Evolutionary conservation across 2,888 invertebrate genomes (phyloP), one percentile per base, ranked within the genome.

Genomic region (Drosophila atroscutellata): DNA sequence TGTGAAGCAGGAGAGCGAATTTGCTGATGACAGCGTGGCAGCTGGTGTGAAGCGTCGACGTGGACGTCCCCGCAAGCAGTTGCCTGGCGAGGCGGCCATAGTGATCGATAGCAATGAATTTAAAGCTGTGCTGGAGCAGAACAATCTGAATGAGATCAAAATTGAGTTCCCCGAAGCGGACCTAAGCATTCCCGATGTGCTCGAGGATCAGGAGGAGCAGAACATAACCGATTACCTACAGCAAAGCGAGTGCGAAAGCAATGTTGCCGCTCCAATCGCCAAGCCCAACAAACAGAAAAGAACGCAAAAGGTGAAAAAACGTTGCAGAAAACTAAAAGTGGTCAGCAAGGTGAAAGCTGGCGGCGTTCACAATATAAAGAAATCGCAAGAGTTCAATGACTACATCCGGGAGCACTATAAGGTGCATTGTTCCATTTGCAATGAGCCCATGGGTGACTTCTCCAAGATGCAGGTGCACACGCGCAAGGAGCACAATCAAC

Each of bases 371-470:
- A 88, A 82, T 13, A 37, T 71, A 24, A 56, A 72, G 24, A 80
- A 85, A 59, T 86, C 90, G 0, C 63, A 81, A 34, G 90, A 91
- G 57, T 90, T 89, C 36, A 91, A 92, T 63, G 87, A 87, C 6
- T 91, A 86, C 42, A 84, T 92, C 4, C 68, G 77, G 4, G 83
- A 91, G 39, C 81, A 92, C 60, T 92, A 86, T 65, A 92, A 92
- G 56, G 77, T 93, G 3, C 80, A 81, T 24, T 93, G 93, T 50
- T 89, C 84, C n/a, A 45, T 91, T 9, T 93, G 93, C 65, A 77
- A 76, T 30, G 6, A 60, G 3, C 75, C 88, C 5, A 71, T 90
- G 62, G 78, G 75, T 1, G 89, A 89, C 20, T 92, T 92, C 63
- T 78, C 89, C 1, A 71, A 81, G 6, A 69, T 92, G 34, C 75